phyloP scores from a whole-genome alignment of 23 tunicate genomes.

The Halocynthia roretzi region DNA sequence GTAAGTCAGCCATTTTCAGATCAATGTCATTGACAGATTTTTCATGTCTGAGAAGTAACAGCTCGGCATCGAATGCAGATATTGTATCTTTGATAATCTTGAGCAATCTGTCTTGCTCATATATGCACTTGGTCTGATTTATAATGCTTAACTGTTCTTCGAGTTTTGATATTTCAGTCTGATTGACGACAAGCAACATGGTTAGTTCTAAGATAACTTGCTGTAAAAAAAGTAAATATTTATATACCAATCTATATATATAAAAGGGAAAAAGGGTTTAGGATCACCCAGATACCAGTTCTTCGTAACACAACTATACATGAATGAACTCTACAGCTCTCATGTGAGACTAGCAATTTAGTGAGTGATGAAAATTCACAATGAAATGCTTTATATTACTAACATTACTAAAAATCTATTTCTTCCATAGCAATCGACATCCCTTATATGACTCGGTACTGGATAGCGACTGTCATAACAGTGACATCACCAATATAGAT shows the following conservation, averaged over 20 bases:
- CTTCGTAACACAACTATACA: too few species aligned
- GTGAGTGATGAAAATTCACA: background rate
- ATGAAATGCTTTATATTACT: background rate
- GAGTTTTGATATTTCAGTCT: background rate
- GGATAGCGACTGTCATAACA: too few species aligned
- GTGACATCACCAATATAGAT: too few species aligned
- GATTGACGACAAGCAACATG: too few species aligned
- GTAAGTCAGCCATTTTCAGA: conserved; percentile 89
- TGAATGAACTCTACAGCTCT: too few species aligned
- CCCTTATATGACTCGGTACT: background rate
- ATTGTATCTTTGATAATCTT: conserved; percentile 49
- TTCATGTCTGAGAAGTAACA: conserved; percentile 64
- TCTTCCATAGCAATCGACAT: background rate
- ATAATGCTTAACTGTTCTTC: conserved; percentile 51
- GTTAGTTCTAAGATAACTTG: too few species aligned
- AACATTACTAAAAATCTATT: background rate
- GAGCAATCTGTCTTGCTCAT: conserved; percentile 63
- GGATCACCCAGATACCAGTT: too few species aligned
- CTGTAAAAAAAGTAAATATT: too few species aligned
- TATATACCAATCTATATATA: too few species aligned
- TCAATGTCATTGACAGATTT: conserved; percentile 76
- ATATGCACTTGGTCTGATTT: conserved; percentile 34
- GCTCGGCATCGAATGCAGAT: conserved; percentile 74
- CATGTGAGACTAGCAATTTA: too few species aligned
- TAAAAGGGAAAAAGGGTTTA: too few species aligned